Evolutionary conservation across 2,888 invertebrate species (phyloP).

Genomic region (Muscina levida): DNA sequence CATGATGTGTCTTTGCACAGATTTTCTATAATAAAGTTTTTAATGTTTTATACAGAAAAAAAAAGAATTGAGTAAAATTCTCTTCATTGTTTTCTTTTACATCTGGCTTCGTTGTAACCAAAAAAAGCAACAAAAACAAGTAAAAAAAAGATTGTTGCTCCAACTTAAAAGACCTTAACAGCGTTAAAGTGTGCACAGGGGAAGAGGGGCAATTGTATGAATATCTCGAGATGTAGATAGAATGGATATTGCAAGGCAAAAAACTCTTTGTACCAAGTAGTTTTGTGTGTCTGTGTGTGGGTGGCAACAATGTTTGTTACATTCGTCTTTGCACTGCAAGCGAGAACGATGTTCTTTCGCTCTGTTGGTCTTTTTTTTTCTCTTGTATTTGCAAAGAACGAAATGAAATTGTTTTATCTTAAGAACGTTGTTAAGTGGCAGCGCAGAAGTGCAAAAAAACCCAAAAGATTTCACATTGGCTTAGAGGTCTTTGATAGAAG

Average conservation of each 20-base stretch:
- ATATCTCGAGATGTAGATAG: neutral
- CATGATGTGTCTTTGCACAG: conserved; percentile 58
- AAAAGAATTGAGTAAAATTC: conserved; percentile 10
- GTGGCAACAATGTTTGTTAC: neutral
- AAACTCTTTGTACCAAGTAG: neutral
- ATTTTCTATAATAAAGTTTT: conserved; percentile 48
- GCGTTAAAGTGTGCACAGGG: neutral
- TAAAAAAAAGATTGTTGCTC: neutral
- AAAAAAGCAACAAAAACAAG: too few species aligned
- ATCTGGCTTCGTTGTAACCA: conserved; percentile 14
- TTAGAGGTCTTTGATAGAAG: conserved; percentile 16
- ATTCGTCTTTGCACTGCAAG: conserved; percentile 2
- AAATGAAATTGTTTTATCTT: conserved; percentile 22
- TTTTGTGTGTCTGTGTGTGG: too few species aligned
- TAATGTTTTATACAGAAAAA: conserved; percentile 23
- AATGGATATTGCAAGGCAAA: neutral
- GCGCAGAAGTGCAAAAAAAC: neutral
- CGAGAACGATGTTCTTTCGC: neutral
- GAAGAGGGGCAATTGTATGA: neutral
- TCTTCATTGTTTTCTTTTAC: conserved; percentile 14
- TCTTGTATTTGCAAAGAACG: neutral
- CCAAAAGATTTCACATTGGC: neutral
- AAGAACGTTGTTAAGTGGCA: conserved; percentile 23
- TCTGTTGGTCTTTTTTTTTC: neutral
- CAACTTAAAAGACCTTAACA: neutral